Evolutionary conservation across 2,797 vertebrate species (phyloP), one percentile per base, ranked within the genome.

Genomic region (Mareca penelope): DNA sequence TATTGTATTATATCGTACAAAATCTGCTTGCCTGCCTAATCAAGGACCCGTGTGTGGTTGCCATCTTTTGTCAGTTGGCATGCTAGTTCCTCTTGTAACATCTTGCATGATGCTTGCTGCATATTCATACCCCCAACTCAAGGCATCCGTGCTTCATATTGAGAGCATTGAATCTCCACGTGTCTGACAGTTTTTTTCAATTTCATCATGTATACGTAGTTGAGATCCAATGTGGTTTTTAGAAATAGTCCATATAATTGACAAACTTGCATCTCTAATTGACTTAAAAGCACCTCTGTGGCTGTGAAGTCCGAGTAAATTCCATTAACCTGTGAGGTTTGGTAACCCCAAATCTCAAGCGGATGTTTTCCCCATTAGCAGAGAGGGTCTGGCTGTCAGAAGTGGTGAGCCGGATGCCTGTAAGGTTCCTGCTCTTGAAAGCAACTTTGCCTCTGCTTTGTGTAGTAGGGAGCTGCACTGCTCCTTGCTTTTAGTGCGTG

Each of bases 211-310:
- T 59, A 28, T 67, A 46, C 21, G 26, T 35, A 71, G 10, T 40
- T 71, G 40, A 85, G 39, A 85, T 95, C 16, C 75, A 87, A 1
- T 93, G 89, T 90, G 88, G 48, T 80, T 96, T 92, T 94, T 87
- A 90, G 80, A 90, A 93, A 79, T 53, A 90, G 83, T 92, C 80
- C 67, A 73, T 92, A 29, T 70, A 93, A 95, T 90, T 95, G 91
- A 95, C 83, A 80, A 72, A 78, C 65, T 79, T 79, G 65, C 76
- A 82, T 81, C 75, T 95, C 59, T 90, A 57, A 92, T 86, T 89
- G 90, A 93, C 88, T 77, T 80, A 70, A 91, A 90, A 94, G 82
- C 83, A 92, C 73, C 85, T 93, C 82, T 96, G 93, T 95, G 93
- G 87, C 85, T 94, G 59, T 80, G 75, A 85, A 92, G 90, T 89